Evolutionary conservation across 2,113 vertebrate species (phyloP).

Genomic region (Hymenochirus boettgeri): DNA sequence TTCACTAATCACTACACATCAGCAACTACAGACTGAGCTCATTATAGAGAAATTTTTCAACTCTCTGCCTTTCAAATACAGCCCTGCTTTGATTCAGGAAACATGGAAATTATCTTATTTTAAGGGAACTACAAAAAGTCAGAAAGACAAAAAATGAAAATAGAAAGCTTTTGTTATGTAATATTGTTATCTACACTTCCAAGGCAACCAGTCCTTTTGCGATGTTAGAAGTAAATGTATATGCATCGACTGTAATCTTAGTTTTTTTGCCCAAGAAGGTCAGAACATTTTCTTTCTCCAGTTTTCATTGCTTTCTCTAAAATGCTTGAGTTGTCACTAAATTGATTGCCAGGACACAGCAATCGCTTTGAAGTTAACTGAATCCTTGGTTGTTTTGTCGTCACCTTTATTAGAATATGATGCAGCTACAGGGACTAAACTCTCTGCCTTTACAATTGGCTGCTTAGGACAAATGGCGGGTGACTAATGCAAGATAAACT

Average conservation of each 20-base stretch:
- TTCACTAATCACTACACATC: conserved; percentile 62
- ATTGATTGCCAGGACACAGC: conserved; percentile 52
- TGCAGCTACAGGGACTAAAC: conserved; percentile 52
- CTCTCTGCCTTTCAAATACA: conserved; percentile 56
- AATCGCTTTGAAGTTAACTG: conserved; percentile 57
- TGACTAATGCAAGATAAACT: conserved; percentile 52
- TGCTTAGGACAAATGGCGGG: conserved; percentile 52
- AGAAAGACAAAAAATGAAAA: conserved; percentile 38
- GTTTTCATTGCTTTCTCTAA: conserved; percentile 56
- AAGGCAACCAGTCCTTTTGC: conserved; percentile 56
- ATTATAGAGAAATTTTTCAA: conserved; percentile 60
- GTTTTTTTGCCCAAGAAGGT: conserved; percentile 63
- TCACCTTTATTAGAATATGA: conserved; percentile 52
- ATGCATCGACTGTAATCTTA: conserved; percentile 50
- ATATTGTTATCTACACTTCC: conserved; percentile 51
- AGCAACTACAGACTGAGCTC: conserved; percentile 58
- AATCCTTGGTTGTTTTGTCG: conserved; percentile 54
- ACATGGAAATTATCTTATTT: conserved; percentile 28
- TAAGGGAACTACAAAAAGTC: background rate
- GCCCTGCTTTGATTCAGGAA: conserved; percentile 56
- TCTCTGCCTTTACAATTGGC: conserved; percentile 54
- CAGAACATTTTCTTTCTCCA: conserved; percentile 55
- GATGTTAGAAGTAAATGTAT: conserved; percentile 49
- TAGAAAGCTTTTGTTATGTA: conserved; percentile 53
- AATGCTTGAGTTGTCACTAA: conserved; percentile 62